Percentiles rank a stretch among this genome's conserved stretches.
phyloP scores from a whole-genome alignment of 2,113 vertebrate species.

The Megaceryle torquata region DNA sequence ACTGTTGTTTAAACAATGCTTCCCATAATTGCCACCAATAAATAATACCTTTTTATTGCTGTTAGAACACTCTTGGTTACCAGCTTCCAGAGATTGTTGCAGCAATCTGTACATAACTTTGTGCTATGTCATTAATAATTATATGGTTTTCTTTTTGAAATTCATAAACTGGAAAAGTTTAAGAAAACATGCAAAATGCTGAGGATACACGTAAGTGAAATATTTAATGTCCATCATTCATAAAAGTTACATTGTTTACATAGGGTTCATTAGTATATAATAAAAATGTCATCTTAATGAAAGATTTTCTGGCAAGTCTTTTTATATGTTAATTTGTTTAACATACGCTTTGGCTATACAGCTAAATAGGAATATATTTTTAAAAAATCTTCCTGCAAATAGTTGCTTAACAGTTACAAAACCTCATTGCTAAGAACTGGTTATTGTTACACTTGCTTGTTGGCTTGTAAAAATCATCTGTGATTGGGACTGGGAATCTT shows the following conservation, averaged over 20 bases:
- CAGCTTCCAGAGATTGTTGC: conserved; percentile 16
- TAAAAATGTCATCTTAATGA: conserved; percentile 80
- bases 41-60: conserved; percentile 63
- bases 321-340: conserved; percentile 77
- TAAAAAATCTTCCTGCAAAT: conserved; percentile 71
- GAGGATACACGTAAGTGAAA: conserved; percentile 73
- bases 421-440: conserved; percentile 62
- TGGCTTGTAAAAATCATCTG: conserved; percentile 63
- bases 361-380: conserved; percentile 74
- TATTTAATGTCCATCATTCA: conserved; percentile 80
- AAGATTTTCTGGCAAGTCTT: conserved; percentile 76
- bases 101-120: conserved; percentile 19
- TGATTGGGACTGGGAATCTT: conserved; percentile 32
- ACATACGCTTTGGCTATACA: conserved; percentile 79
- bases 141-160: conserved; percentile 13
- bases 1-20: conserved; percentile 59
- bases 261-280: conserved; percentile 79
- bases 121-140: conserved; percentile 5
- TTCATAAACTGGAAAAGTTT: conserved; percentile 61
- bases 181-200: conserved; percentile 80
- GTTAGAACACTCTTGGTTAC: conserved; percentile 34
- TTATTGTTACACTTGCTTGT: conserved; percentile 47
- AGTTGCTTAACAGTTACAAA: conserved; percentile 72
- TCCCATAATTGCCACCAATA: conserved; percentile 51
- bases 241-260: conserved; percentile 82